Evolutionary conservation across 2,113 vertebrate species (phyloP), one percentile per base, ranked within the genome.

Genomic region (Sander vitreus): DNA sequence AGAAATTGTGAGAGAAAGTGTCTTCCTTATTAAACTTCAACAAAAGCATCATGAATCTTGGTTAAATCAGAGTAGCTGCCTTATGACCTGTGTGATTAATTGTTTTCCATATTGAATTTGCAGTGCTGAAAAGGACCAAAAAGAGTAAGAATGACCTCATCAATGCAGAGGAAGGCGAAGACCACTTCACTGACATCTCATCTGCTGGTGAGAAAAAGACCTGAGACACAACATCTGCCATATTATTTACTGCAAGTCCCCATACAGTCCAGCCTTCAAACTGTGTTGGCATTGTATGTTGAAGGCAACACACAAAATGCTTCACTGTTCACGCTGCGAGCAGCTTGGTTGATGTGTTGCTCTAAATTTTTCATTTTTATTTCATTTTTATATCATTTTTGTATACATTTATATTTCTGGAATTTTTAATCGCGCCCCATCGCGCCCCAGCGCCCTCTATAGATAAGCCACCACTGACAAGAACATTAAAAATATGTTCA

Each of bases 61-160:
- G 6, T 47, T 21, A 10, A 76, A 59, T 18, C 14, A 60, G 70
- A 53, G n/a, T 4, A 23, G 1, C 18, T 64, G 47, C 27, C 47
- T 25, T 23, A 4, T 39, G 15, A 47, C 36, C 55, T 4, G 16
- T 71, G 21, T 36, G 21, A 47, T 73, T 30, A 2, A 7, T 25
- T 55, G 2, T 71, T 58, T 59, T 65, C 1, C 3, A 8, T 59
- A 15, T 74, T 76, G 8, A 83, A 5, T 81, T 89, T 74, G 19
- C 93, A 99, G 98, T 98, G 88, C 85, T 99, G 93, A 99, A 98
- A 95, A 95, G 97, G 89, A 96, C 97, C 11, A 99, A 97, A 94
- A 99, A 97, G 94, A 98, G 97, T 93, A 97, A 98, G 75, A 97
- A 96, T 0, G 98, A 99, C 91, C 95, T 99, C 70, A 99, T 99